Evolutionary conservation across 37 sponge, comb jelly and placozoan species (phyloP), one percentile per base, ranked within the genome.

Genomic region (Oscarella lobularis): DNA sequence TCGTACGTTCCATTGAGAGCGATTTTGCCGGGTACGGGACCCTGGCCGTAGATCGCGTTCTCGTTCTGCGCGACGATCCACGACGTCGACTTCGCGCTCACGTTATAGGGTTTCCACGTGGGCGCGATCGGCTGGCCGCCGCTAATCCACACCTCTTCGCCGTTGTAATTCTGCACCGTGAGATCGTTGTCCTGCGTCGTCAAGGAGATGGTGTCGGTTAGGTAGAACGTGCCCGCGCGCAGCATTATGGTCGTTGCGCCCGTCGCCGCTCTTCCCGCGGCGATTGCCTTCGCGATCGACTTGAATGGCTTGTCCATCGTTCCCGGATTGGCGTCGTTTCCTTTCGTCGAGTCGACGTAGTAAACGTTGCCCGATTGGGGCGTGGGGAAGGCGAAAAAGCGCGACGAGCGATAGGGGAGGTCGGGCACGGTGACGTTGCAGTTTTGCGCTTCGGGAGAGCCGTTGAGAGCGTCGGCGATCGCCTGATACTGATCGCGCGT

Each of bases 291-390:
- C 4, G n/a, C 71, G 31, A 68, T 20, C 6, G 71, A 34, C 31
- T 68, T 4, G n/a, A 68, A 14, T 4, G 71, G 71, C 79, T 9
- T 41, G 70, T 35, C 35, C 36, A 74, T 38, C 2, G 87, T 73
- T 3, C 87, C 87, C 40, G 80, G 31, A 38, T 87, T 79, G 33
- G 68, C 33, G 69, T 87, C 87, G 66, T 70, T 83, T 20, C 83
- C 86, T 36, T 74, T 66, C 6, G 9, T 67, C 35, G 77, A 39
- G 36, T 86, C 83, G 0, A 70, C 82, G 71, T 83, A 87, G 35
- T 31, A 69, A 2, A 30, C 29, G 3, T 37, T 3, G 32, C 70
- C 78, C 9, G 72, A 5, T 5, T 3, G n/a, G 36, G 35, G 31
- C 33, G 33, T 5, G 4, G 6, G 29, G 31, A 68, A 68, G 71